These are phyloP conservation scores for Psettodes erumei DNA, from an alignment of 2,113 vertebrate species.

Conservation along the genomic window DNA sequence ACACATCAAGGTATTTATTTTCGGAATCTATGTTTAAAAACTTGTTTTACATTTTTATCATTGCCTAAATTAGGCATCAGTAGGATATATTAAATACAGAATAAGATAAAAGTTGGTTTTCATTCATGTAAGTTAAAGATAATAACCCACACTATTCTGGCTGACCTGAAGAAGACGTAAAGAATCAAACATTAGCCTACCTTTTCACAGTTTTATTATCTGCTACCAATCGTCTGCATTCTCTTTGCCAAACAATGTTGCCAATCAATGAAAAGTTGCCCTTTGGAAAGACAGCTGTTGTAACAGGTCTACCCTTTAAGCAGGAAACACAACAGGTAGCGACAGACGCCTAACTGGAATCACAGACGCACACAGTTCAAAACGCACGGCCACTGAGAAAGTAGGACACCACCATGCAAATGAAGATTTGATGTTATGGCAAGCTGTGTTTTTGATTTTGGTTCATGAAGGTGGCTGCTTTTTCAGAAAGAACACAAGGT, in stretches of 20 bases:
- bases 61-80: background rate
- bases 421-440: background rate
- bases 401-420: constrained; percentile 15
- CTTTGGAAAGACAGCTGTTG: constrained; percentile 34
- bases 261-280: constrained; percentile 25
- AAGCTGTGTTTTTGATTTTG: constrained; percentile 1
- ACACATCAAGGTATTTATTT: background rate
- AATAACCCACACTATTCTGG: background rate
- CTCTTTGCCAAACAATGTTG: constrained; percentile 21
- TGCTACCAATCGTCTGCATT: background rate
- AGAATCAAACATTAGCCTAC: background rate
- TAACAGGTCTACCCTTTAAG: constrained; percentile 40
- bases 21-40: background rate
- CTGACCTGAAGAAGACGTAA: background rate
- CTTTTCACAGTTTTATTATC: background rate
- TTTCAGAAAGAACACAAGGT: background rate
- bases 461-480: constrained; percentile 1
- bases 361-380: constrained; percentile 12
- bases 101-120: background rate
- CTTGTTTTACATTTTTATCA: background rate
- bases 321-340: constrained; percentile 70
- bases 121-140: background rate
- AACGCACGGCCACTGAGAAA: constrained; percentile 15
- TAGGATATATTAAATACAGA: background rate
- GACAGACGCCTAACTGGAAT: constrained; percentile 55